Evolutionary conservation across 2,888 invertebrate genomes (phyloP).

Genomic region (Limenitis camilla): DNA sequence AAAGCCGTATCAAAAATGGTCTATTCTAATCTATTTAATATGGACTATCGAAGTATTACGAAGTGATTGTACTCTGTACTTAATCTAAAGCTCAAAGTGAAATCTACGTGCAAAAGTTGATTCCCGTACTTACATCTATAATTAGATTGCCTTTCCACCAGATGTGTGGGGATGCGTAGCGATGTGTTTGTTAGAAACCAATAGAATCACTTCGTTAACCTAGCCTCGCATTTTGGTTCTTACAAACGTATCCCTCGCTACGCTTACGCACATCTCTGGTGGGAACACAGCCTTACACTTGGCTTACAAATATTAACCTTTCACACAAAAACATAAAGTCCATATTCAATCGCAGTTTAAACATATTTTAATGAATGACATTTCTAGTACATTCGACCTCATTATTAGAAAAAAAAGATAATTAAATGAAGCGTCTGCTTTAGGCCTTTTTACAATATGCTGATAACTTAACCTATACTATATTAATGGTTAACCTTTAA

Average conservation of each 20-base stretch:
- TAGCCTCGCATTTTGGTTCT: no score
- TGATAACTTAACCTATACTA: conserved; percentile 5
- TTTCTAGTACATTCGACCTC: conserved; percentile 19
- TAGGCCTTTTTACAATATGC: conserved; percentile 20
- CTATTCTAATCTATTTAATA: conserved; percentile 13
- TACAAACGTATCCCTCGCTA: neutral
- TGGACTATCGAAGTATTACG: conserved; percentile 12
- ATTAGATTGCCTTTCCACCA: no score
- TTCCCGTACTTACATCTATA: conserved; percentile 19
- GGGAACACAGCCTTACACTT: conserved; percentile 45
- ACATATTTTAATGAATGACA: conserved; percentile 16
- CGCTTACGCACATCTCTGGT: conserved; percentile 39
- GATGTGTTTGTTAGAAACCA: no score
- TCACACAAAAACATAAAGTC: conserved; percentile 34
- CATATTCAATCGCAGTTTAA: conserved; percentile 5
- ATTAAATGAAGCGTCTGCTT: conserved; percentile 11
- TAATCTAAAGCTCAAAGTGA: conserved; percentile 20
- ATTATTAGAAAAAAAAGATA: conserved; percentile 9
- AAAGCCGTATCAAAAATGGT: conserved; percentile 40
- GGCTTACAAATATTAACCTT: conserved; percentile 24
- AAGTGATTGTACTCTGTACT: conserved; percentile 21
- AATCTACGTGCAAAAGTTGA: conserved; percentile 26
- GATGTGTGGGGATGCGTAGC: no score
- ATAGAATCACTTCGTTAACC: no score
- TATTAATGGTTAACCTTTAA: neutral